phyloP scores from a whole-genome alignment of 2,888 invertebrate genomes.

The Cephus pulcher region DNA sequence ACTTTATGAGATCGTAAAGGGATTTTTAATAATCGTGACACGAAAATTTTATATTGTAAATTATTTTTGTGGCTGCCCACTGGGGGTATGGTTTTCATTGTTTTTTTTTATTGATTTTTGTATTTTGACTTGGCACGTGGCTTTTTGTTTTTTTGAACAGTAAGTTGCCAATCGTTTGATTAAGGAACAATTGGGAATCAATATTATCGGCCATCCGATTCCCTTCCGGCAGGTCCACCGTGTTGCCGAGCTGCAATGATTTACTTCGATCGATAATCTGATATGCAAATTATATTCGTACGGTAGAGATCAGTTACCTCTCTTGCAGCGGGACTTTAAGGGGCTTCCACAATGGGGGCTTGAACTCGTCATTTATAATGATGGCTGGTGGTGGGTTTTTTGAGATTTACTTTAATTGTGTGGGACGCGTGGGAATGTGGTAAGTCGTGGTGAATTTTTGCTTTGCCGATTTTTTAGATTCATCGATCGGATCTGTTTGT shows the following conservation, averaged over 20 bases:
- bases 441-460: not conserved
- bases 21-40: not conserved
- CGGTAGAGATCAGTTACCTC: slow-evolving; percentile 45
- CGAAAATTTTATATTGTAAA: not conserved
- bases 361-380: not conserved
- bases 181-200: slow-evolving; percentile 45
- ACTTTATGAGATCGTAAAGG: not conserved
- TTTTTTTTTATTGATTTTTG: not conserved
- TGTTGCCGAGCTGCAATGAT: slow-evolving; percentile 45
- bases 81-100: not conserved
- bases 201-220: slow-evolving; percentile 35
- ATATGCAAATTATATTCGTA: slow-evolving; percentile 51
- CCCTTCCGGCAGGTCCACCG: slow-evolving; percentile 41
- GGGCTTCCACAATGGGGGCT: slow-evolving; percentile 22
- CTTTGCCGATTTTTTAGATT: too few relatives aligned
- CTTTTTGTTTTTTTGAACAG: not conserved
- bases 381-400: not conserved
- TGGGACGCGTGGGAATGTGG: not conserved
- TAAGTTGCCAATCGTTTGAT: slow-evolving; percentile 31
- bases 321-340: slow-evolving; percentile 32
- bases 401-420: not conserved
- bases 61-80: not conserved
- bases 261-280: slow-evolving; percentile 51
- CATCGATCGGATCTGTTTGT: too few relatives aligned
- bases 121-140: not conserved